Base-by-base conservation (phyloP, 2,797 vertebrate genomes). In the Pyrocephalus nanus region DNA sequence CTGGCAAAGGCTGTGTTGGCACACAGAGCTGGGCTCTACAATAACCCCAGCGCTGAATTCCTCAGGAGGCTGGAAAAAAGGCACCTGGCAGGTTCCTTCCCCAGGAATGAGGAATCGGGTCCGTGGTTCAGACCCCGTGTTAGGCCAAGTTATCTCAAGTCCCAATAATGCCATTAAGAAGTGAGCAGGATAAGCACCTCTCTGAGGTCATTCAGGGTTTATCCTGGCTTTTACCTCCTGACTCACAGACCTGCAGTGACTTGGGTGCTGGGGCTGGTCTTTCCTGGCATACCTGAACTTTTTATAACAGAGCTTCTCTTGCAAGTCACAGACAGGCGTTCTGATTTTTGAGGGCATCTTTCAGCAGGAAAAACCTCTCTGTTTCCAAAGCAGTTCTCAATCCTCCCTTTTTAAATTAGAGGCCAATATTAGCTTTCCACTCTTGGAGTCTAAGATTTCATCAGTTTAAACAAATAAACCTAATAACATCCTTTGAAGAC, bases 401-500 rank as follows among this genome's bases (percentile, higher is more conserved):
- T 65, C 47, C 43, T 74, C 32, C 23, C 45, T 81, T 76, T 76
- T 75, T 79, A 91, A 94, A 92, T 86, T 34, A 83, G 72, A 93
- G 21, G 45, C 36, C 34, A 55, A 18, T 84, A 95, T 78, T 70
- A 76, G 34, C 55, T 84, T 92, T 72, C 81, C 57, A 40, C 51
- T 88, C 61, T 20, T 61, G 58, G 23, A 90, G 79, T 70, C 76
- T 76, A 84, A 83, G 75, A 91, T 88, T 95, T 94, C 73, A 94
- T 90, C 55, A 88, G 48, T 76, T 92, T 83, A 70, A 78, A 91
- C 50, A 92, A 92, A 90, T 70, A 91, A 96, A 90, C 55, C 45
- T 15, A 93, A 61, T 67, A 91, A 90, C 4, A 11, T 43, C 48
- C 90, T 95, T 72, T 86, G 80, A 91, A 91, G 65, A 73, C 48